Conservation (phyloP, 2,888 invertebrate species). For the Amblyjoppa proteus region DNA sequence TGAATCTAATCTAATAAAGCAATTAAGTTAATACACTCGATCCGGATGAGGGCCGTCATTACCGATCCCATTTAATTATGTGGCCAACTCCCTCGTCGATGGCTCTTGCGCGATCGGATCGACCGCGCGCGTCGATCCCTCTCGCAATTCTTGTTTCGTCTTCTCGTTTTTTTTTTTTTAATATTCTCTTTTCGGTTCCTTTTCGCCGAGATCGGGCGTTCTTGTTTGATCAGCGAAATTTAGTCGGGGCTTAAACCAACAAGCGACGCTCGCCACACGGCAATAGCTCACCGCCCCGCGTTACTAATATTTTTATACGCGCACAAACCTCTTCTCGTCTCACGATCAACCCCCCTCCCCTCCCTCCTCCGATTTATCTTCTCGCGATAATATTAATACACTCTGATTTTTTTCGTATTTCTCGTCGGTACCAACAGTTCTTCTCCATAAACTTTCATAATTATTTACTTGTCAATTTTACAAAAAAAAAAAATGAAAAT, state of each 20-base stretch:
- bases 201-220: conserved; percentile 61
- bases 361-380: neutral
- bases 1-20: conserved; percentile 81
- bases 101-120: conserved; percentile 62
- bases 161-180: conserved; percentile 51
- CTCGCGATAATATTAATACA: conserved; percentile 41
- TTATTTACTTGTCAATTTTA: neutral
- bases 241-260: conserved; percentile 68
- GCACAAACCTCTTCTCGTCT: conserved; percentile 44
- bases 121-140: conserved; percentile 67
- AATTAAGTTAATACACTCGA: conserved; percentile 81
- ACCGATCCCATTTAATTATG: conserved; percentile 83
- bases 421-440: neutral
- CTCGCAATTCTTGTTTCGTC: conserved; percentile 10
- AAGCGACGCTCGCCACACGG: conserved; percentile 64
- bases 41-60: conserved; percentile 79
- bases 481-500: no score
- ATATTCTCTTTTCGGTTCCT: conserved; percentile 15
- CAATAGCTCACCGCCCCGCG: conserved; percentile 63
- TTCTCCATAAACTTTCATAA: neutral
- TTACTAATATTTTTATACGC: conserved; percentile 18
- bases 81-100: conserved; percentile 67
- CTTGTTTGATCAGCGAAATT: conserved; percentile 72
- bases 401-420: conserved; percentile 22
- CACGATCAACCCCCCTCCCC: conserved; percentile 22